These are phyloP conservation scores for Anguilla rostrata DNA, from an alignment of 2,113 vertebrate species.

Conservation along the genomic window DNA sequence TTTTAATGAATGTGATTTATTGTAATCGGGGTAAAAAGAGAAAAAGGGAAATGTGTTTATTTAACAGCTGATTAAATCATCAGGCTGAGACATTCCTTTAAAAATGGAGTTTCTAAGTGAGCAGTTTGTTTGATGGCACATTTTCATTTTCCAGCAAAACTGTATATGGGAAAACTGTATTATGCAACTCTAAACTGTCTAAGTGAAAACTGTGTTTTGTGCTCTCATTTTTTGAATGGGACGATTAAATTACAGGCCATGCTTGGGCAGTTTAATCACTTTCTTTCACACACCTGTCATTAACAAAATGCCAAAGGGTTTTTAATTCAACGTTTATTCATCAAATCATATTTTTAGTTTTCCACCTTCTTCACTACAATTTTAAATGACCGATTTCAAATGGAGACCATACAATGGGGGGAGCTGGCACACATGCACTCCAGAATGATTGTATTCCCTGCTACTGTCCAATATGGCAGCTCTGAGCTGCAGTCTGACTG, in stretches of 20 bases:
- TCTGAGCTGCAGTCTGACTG: too few relatives aligned
- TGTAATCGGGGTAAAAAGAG: constrained; percentile 49
- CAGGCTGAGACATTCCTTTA: constrained; percentile 42
- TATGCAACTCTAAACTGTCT: background rate
- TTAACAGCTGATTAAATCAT: constrained; percentile 66
- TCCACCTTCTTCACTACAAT: too few relatives aligned
- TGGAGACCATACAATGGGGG: too few relatives aligned
- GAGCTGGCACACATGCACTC: too few relatives aligned
- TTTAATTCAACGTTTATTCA: too few relatives aligned
- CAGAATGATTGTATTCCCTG: too few relatives aligned
- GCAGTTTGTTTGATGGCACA: constrained; percentile 52
- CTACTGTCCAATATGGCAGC: too few relatives aligned
- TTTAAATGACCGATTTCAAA: too few relatives aligned
- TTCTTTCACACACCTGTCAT: too few relatives aligned
- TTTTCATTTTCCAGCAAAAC: constrained; percentile 49
- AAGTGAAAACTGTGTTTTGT: background rate
- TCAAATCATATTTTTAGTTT: too few relatives aligned
- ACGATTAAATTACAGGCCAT: background rate
- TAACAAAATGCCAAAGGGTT: too few relatives aligned
- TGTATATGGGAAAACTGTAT: background rate
- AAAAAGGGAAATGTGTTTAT: constrained; percentile 50
- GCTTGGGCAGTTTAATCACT: background rate
- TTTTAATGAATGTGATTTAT: constrained; percentile 63
- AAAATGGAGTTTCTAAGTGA: constrained; percentile 48
- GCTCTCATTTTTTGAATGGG: background rate